Base-by-base conservation (phyloP, 2,888 invertebrate species). In the Melinopterus prodromus region DNA sequence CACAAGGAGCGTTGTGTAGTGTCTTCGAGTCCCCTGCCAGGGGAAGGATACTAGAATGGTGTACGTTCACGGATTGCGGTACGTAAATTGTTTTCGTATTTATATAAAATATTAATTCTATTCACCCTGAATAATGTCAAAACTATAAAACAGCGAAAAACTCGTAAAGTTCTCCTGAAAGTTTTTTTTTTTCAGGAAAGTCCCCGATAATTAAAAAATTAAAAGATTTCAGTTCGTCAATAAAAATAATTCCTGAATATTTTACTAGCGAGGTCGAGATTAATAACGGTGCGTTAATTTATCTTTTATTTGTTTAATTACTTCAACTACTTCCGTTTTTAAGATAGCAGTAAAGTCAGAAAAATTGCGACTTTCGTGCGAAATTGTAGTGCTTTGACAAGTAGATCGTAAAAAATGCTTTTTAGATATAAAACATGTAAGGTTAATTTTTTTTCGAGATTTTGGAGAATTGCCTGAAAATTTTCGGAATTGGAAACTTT, bases 61-160 rank as follows among this genome's bases (percentile, higher is more conserved):
- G 89, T 86, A 86, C 87, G 88, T 86, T 87, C 88, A 86, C 86
- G 87, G 88, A 87, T 85, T 88, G 82, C 86, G 87, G 88, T 89
- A 85, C 87, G 89, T 88, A 69, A 12, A 78, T 9, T 53, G 7
- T 9, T 53, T 53, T 53, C 5, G 1, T 53, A 38, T 26, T 26
- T 26, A 26, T 26, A 2, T 26, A 26, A 26, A n/a, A 26, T 26
- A 26, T 26, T 26, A 26, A 26, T 26, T 26, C 3, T 26, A 26
- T 26, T 26, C 26, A 26, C 26, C 26, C 26, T 26, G 26, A 26
- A 3, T 26, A 26, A 26, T 26, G 26, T 26, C 26, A 2, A 26
- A 3, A 26, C 3, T 2, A 26, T 26, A 26, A 2, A 26, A 26
- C 26, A 26, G 26, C 26, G 3, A 53, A 53, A 53, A 53, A 53